Base-by-base conservation (phyloP, 2,113 vertebrate genomes). In the Psittacus erithacus region DNA sequence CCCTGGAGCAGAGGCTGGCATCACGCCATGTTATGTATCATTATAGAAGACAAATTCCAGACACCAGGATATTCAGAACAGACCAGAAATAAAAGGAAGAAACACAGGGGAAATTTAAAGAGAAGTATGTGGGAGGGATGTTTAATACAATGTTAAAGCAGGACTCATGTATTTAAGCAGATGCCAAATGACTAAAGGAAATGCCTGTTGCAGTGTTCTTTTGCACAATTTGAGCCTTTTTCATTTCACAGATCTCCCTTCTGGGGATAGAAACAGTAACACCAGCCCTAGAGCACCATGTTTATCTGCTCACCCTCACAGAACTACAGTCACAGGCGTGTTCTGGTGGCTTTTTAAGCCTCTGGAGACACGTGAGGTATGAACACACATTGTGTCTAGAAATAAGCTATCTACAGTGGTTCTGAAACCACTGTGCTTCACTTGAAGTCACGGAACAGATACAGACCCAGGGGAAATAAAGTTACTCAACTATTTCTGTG, bases 11-110 rank as follows among this genome's bases (percentile, higher is more conserved):
- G 70, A 80, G 49, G 38, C 39, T 95, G 81, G 89, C 70, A 0
- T 39, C 64, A 47, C 0, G 16, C 81, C 13, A 28, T 3, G 0
- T 28, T 69, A 28, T 47, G 2, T 28, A 62, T 89, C 57, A 39
- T 62, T 27, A 31, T 11, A 76, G 73, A 79, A 93, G 87, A 74
- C 38, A 50, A 85, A 90, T 69, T 69, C 90, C 93, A 95, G 93
- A 46, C 63, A 23, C 62, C 44, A 59, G 19, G 70, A 71, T 63
- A 55, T 65, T 62, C 82, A 73, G 62, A 79, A 44, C 25, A 86
- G 84, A 49, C 39, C 62, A 82, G 57, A 92, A 91, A 49, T 38
- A 50, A 95, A 87, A 86, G 46, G 49, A 63, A 82, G 47, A 84
- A 92, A 74, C 31, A 50, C 0, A 2, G 33, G 35, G 78, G 29